phyloP scores from a whole-genome alignment of 2,888 invertebrate genomes.

The Cosmorhoe ocellata region DNA sequence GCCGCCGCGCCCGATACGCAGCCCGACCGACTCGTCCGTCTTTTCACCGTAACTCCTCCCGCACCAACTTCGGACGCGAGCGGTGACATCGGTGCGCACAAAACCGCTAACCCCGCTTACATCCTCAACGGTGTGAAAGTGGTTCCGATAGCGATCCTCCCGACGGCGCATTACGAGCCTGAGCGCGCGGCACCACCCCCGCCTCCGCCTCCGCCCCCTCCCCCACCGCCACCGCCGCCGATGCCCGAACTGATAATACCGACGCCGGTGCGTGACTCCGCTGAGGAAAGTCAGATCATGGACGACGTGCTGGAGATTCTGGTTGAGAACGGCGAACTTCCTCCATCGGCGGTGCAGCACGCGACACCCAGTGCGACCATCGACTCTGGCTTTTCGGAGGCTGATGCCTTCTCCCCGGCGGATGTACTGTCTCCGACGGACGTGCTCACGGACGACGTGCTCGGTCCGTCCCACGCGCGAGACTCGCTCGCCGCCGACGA shows the following conservation, averaged over 20 bases:
- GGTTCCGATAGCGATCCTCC: constrained; percentile 76
- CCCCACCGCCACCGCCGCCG: constrained; percentile 60
- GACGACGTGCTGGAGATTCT: constrained; percentile 97
- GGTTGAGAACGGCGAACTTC: constrained; percentile 95
- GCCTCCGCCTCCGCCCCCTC: constrained; percentile 63
- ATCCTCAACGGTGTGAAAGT: constrained; percentile 85
- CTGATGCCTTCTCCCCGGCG: constrained; percentile 37
- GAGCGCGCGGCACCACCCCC: constrained; percentile 58
- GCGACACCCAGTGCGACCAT: constrained; percentile 77
- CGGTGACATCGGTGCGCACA: constrained; percentile 36
- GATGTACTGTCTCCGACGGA: constrained; percentile 59
- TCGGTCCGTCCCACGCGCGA: constrained; percentile 54
- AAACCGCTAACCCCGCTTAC: constrained; percentile 76
- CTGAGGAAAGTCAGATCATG: constrained; percentile 87
- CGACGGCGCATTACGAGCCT: constrained; percentile 68
- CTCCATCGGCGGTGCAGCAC: constrained; percentile 91
- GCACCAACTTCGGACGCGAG: constrained; percentile 45
- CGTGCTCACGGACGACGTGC: constrained; percentile 62
- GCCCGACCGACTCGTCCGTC: constrained; percentile 54
- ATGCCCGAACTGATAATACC: constrained; percentile 45
- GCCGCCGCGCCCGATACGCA: constrained; percentile 51
- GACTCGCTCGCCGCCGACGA: constrained; percentile 70
- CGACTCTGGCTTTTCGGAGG: constrained; percentile 45
- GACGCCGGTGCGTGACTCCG: constrained; percentile 50
- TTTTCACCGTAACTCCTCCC: constrained; percentile 59